Evolutionary conservation across 2,797 vertebrate species (phyloP), one percentile per base, ranked within the genome.

Genomic region (Coluber constrictor): DNA sequence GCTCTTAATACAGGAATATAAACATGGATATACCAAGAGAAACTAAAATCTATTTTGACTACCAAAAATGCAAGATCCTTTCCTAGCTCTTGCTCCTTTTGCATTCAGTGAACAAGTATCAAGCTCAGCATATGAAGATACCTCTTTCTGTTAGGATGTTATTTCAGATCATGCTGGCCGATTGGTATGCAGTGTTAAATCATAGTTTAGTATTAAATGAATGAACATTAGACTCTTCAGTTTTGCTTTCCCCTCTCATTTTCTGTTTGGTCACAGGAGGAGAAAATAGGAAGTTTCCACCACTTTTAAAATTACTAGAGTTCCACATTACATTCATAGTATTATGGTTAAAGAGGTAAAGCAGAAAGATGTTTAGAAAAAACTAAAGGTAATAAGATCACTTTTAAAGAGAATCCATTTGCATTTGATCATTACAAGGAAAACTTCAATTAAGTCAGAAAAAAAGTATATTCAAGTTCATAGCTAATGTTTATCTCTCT

Each of bases 1-100:
- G 10, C 86, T 87, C 54, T 54, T 56, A 13, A 92, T 55, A 57
- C 56, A 92, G 54, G 37, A 89, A 87, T 70, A 93, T 90, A 86
- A 89, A 83, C 10, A 88, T 57, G 20, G 29, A 88, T 10, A n/a
- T 2, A 32, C 9, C 8, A 4, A 37, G 55, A 88, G 9, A 16
- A 32, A 57, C 29, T 88, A 94, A 94, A 59, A 9, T 43, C 61
- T 90, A 93, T 93, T 11, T 92, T 66, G 57, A 25, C 55, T 60
- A 54, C 86, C 74, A 25, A 88, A 61, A 57, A 66, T 13, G n/a
- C 27, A 92, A 25, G 56, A 13, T 90, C 7, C 54, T 86, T 91
- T 15, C 2, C 27, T 4, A 7, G 29, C 20, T 89, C 63, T 16
- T 79, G 91, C 0, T 51, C 90, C 20, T 27, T 16, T 25, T 90